Conservation (phyloP, 2,797 vertebrate genomes). For the Pseudochromis fuscus region DNA sequence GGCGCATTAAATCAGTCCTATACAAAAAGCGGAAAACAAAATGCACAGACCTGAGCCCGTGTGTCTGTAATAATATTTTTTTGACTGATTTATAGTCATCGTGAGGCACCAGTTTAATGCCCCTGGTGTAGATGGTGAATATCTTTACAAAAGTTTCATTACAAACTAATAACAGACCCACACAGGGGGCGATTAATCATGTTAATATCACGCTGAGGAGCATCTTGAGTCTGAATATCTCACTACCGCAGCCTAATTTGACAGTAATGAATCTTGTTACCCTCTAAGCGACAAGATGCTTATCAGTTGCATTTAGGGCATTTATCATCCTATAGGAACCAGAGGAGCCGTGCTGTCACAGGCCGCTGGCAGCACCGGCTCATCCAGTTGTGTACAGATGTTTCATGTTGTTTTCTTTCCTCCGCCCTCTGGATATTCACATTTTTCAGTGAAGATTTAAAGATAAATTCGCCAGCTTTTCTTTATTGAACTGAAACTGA, state of each 20-base stretch:
- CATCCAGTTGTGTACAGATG: slow-evolving; percentile 24
- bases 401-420: slow-evolving; percentile 21
- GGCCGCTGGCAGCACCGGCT: slow-evolving; percentile 46
- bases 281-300: slow-evolving; percentile 59
- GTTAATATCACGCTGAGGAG: slow-evolving; percentile 57
- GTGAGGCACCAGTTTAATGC: slow-evolving; percentile 13
- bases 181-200: slow-evolving; percentile 56
- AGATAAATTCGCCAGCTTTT: neutral
- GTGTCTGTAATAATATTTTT: neutral
- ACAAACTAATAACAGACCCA: slow-evolving; percentile 39
- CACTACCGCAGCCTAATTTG: slow-evolving; percentile 63
- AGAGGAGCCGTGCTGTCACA: slow-evolving; percentile 54
- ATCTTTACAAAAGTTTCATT: slow-evolving; percentile 54
- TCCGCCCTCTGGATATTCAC: neutral
- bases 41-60: neutral
- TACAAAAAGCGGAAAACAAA: neutral
- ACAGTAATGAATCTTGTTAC: slow-evolving; percentile 74
- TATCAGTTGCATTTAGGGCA: slow-evolving; percentile 54
- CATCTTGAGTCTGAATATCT: slow-evolving; percentile 43
- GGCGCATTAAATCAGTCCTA: neutral
- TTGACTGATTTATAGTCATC: slow-evolving; percentile 22
- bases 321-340: slow-evolving; percentile 70
- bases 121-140: neutral
- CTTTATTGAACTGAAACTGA: neutral
- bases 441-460: neutral